Evolutionary conservation across 2,113 vertebrate genomes (phyloP).

Genomic region (Strigops habroptila): DNA sequence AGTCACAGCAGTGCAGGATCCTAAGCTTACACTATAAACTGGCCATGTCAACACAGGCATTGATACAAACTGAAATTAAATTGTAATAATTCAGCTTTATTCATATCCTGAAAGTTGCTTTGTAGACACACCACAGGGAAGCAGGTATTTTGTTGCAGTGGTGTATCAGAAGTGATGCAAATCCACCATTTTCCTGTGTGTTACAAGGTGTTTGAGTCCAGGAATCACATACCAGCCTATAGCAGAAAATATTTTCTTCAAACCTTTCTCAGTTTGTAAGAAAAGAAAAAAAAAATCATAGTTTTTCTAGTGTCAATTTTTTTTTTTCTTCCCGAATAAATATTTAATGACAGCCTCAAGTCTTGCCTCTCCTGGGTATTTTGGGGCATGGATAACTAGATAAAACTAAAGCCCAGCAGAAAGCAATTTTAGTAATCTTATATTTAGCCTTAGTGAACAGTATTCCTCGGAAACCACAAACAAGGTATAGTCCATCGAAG

Average conservation of each 20-base stretch:
- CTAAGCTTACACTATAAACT: not conserved
- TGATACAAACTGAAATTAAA: not conserved
- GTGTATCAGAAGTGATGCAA: not conserved
- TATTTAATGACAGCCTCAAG: slow-evolving; percentile 42
- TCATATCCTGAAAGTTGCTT: not conserved
- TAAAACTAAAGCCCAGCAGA: slow-evolving; percentile 43
- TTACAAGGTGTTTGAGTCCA: not conserved
- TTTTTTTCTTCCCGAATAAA: not conserved
- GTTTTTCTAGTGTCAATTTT: not conserved
- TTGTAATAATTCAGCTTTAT: not conserved
- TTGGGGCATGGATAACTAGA: slow-evolving; percentile 13
- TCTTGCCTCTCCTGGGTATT: slow-evolving; percentile 28
- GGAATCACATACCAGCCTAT: not conserved
- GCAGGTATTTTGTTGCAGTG: not conserved
- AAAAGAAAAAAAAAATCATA: not conserved
- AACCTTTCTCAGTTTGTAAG: not conserved
- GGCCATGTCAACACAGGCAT: not conserved
- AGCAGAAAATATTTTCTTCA: not conserved
- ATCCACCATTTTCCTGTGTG: not conserved
- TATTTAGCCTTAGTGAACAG: slow-evolving; percentile 8
- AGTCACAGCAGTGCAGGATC: not conserved
- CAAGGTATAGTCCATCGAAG: not conserved
- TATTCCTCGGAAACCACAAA: slow-evolving; percentile 21
- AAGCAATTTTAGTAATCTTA: slow-evolving; percentile 8
- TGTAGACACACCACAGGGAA: not conserved